These are phyloP conservation scores for Papilio aristodemus DNA, from an alignment of 1,140 invertebrate genomes.

Conservation along the genomic window DNA sequence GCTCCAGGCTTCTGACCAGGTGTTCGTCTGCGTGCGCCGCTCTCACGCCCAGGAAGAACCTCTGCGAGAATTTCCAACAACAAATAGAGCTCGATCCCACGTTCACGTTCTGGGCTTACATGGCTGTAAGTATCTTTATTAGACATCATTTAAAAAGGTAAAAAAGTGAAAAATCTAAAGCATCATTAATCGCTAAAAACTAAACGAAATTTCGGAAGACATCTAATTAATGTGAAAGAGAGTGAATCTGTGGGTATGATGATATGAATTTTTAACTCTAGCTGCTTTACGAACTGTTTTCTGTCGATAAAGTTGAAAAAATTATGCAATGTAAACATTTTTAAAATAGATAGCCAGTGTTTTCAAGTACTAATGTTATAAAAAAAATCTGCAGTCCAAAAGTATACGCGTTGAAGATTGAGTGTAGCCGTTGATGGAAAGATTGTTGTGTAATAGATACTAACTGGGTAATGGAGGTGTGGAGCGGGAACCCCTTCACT, in stretches of 20 bases:
- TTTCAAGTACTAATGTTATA: background rate
- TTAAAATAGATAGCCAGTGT: background rate
- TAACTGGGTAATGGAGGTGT: slow-evolving; percentile 74
- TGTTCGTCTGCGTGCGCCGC: slow-evolving; percentile 80
- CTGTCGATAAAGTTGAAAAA: background rate
- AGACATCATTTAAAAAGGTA: background rate
- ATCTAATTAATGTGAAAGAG: no score
- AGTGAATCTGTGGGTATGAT: no score
- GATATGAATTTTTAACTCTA: background rate
- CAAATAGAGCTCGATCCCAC: slow-evolving; percentile 83
- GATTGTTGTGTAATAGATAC: slow-evolving; percentile 62
- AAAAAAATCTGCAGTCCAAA: background rate
- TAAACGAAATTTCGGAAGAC: no score
- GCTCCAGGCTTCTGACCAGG: slow-evolving; percentile 43
- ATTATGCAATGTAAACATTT: background rate
- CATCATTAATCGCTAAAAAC: background rate
- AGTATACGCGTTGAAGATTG: slow-evolving; percentile 39
- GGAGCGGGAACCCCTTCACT: slow-evolving; percentile 45
- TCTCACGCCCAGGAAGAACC: slow-evolving; percentile 77
- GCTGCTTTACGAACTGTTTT: background rate
- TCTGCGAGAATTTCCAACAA: slow-evolving; percentile 83
- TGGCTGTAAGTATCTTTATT: slow-evolving; percentile 73
- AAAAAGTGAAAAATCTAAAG: background rate
- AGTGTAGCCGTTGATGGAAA: slow-evolving; percentile 58
- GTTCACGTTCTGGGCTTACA: slow-evolving; percentile 89